Evolutionary conservation across 2,797 vertebrate genomes (phyloP), one percentile per base, ranked within the genome.

Genomic region (Silurus lanzhouensis): DNA sequence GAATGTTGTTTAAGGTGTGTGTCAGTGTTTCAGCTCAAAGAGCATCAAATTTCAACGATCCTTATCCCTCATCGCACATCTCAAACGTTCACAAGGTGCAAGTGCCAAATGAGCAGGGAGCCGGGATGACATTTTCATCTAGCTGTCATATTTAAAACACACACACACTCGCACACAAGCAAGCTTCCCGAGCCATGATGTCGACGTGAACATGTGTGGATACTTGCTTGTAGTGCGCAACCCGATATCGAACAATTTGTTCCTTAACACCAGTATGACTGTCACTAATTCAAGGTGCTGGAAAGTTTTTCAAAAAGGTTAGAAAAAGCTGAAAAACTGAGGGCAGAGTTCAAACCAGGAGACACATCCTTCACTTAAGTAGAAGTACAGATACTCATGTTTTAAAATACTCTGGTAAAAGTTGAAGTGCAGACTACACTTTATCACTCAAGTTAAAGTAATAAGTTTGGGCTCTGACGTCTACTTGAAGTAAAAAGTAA

Each of bases 1-100:
- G 75, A 78, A 78, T 60, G 75, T 60, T 5, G 27, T 75, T 75
- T 75, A 75, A 60, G 55, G 75, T 63, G 77, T 63, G 57, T 77
- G 76, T 78, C 19, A 76, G 81, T 48, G 22, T 15, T 19, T 44
- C 38, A 60, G 38, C 15, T 76, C n/a, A 15, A 15, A 46, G 63
- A 81, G 57, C 60, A 6, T 72, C 6, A 55, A 78, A 7, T 22
- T 22, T 57, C 20, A 61, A 61, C 25, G 6, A 38, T 55, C 57
- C 25, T 57, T 55, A 44, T 68, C 67, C 44, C 52, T 78, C 31
- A 58, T 78, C 48, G 25, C 72, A 77, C 13, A 57, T 67, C 25
- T 60, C 74, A 58, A 25, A 44, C 48, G 1, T 15, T 68, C 63
- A 67, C 9, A 57, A 67, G 6, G 20, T n/a, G 48, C 5, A 71